Conservation (phyloP, 2,113 vertebrate species). For the Myrmecobius fasciatus region DNA sequence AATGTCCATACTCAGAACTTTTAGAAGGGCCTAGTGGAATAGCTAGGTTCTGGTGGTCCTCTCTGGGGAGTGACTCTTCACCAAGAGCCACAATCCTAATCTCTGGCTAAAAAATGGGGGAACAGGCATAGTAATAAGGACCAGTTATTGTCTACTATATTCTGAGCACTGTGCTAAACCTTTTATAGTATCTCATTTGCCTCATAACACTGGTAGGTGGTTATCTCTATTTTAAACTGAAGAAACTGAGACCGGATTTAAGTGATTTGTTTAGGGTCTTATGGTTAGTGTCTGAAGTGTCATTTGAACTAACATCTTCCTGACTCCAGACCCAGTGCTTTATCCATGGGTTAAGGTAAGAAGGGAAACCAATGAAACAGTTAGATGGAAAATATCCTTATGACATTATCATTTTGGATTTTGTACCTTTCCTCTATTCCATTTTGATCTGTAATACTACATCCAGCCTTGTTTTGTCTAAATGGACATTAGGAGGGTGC, state of each 20-base stretch:
- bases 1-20: neutral
- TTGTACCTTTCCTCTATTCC: neutral
- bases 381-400: neutral
- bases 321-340: neutral
- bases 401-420: neutral
- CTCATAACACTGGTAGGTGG: neutral
- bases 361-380: neutral
- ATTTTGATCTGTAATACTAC: neutral
- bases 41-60: neutral
- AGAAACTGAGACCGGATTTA: neutral
- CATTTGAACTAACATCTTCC: neutral
- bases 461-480: neutral
- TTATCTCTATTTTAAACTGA: slow-evolving; percentile 29
- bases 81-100: neutral
- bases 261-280: neutral
- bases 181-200: neutral
- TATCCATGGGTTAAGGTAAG: neutral
- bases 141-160: neutral
- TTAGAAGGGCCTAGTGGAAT: neutral
- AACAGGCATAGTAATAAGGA: neutral
- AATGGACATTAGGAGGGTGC: neutral
- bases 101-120: neutral
- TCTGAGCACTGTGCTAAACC: slow-evolving; percentile 13
- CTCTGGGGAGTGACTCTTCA: neutral
- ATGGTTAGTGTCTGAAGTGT: no score